Percentiles rank a stretch among this genome's conserved stretches.
Conservation (phyloP, 2,113 vertebrate genomes). For the Telmatochromis sp. region DNA sequence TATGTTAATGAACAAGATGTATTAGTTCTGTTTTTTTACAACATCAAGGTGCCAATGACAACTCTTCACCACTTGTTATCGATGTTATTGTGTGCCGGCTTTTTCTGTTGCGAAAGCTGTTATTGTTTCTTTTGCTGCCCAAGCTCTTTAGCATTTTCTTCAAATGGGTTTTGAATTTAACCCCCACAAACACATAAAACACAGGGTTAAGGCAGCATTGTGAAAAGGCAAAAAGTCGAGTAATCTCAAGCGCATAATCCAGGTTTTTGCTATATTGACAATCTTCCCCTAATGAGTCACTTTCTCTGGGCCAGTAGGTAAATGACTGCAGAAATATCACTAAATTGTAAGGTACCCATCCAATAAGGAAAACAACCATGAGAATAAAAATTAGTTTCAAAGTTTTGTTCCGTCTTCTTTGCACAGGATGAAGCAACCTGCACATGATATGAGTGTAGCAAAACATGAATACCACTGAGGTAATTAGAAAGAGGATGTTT, state of each 20-base stretch:
- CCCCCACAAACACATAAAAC: slow-evolving; percentile 86
- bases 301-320: not conserved
- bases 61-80: slow-evolving; percentile 57
- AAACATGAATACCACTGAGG: slow-evolving; percentile 71
- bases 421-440: slow-evolving; percentile 72
- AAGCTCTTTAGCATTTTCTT: slow-evolving; percentile 57
- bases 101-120: not conserved
- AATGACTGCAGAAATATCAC: slow-evolving; percentile 73
- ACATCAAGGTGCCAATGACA: slow-evolving; percentile 19
- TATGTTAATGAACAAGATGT: not conserved
- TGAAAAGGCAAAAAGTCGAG: slow-evolving; percentile 78
- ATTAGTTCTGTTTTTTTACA: not conserved
- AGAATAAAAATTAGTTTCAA: slow-evolving; percentile 85
- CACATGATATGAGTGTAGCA: slow-evolving; percentile 81
- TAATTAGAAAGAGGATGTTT: slow-evolving; percentile 77
- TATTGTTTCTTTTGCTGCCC: not conserved
- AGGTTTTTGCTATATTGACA: slow-evolving; percentile 15
- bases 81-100: slow-evolving; percentile 41
- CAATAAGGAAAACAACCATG: slow-evolving; percentile 82
- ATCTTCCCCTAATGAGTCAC: fast-evolving
- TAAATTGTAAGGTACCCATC: slow-evolving; percentile 88
- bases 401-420: slow-evolving; percentile 75
- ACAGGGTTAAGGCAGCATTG: slow-evolving; percentile 93
- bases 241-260: slow-evolving; percentile 65
- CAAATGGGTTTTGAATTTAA: slow-evolving; percentile 87